Base-by-base conservation (phyloP, 2,888 invertebrate species). In the Drosophila neotestacea region DNA sequence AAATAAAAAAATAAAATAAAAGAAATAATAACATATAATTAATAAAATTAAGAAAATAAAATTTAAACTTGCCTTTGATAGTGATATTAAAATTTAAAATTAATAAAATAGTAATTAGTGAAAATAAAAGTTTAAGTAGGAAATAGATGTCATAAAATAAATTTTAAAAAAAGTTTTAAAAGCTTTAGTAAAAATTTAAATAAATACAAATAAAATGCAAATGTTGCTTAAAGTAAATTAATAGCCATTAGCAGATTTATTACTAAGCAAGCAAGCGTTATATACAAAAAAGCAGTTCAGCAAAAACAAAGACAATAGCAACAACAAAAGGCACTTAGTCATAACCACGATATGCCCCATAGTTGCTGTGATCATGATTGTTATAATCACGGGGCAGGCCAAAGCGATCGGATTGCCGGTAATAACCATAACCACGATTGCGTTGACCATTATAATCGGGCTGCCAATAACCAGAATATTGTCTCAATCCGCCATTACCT, bases 391-490 rank as follows among this genome's bases (percentile, higher is more conserved):
- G 85, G 1, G 89, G 86, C 62, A 92, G 81, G 9, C 92, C 92
- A 77, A 83, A 90, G 32, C 87, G 87, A 81, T 92, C 91, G 46
- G 92, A 91, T 44, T 86, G 86, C 9, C 84, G 70, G 62, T 94
- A 93, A 83, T 95, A 95, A 46, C 94, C 94, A 77, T 93, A 94
- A n/a, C 95, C 95, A 32, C 94, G 92, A 91, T 95, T 94, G 56
- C 94, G 93, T 34, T 92, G 93, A 6, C 94, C 94, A 87, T 92
- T 92, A 80, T 94, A 94, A 72, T 91, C 90, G 0, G 94, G 94
- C 86, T 93, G 94, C 88, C 93, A 94, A 89, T 95, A 94, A 6
- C 95, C 95, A 48, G 93, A 93, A 84, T 95, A 95, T 36, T 94
- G 94, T 54, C 90, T 92, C 0, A 94, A 88, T 27, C 94, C 94